These are phyloP conservation scores for Catocala fraxini DNA, from an alignment of 2,888 invertebrate genomes.

Conservation along the genomic window DNA sequence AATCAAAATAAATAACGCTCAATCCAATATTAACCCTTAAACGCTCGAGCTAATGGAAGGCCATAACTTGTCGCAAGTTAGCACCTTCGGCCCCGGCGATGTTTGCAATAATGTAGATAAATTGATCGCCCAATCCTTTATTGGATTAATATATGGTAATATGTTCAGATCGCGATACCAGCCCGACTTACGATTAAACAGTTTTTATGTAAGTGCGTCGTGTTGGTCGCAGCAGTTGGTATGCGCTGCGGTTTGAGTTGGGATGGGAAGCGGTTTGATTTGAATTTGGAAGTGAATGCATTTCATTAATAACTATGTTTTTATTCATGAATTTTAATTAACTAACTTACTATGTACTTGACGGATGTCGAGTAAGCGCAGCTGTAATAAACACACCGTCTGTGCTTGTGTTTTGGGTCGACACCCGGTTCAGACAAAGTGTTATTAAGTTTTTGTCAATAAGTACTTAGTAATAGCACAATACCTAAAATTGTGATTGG, in stretches of 20 bases:
- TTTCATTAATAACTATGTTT: too few relatives aligned
- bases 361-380: too few relatives aligned
- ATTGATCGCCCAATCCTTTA: conserved; percentile 78
- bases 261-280: background rate
- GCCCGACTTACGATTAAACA: conserved; percentile 81
- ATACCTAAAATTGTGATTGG: too few relatives aligned
- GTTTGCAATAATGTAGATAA: conserved; percentile 75
- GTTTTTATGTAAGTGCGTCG: conserved; percentile 83
- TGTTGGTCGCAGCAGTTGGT: conserved; percentile 77
- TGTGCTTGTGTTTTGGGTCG: too few relatives aligned
- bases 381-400: too few relatives aligned
- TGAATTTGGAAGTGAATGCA: background rate
- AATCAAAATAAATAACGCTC: conserved; percentile 43
- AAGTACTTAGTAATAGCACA: too few relatives aligned
- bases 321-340: too few relatives aligned
- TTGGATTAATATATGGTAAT: conserved; percentile 82
- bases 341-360: too few relatives aligned
- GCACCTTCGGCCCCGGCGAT: conserved; percentile 58
- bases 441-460: too few relatives aligned
- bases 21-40: conserved; percentile 44
- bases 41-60: conserved; percentile 61
- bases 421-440: too few relatives aligned
- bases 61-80: conserved; percentile 65
- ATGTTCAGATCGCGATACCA: conserved; percentile 78
- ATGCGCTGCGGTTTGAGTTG: conserved; percentile 43